Conservation (phyloP, 2,113 vertebrate genomes). For the Morone chrysops region DNA sequence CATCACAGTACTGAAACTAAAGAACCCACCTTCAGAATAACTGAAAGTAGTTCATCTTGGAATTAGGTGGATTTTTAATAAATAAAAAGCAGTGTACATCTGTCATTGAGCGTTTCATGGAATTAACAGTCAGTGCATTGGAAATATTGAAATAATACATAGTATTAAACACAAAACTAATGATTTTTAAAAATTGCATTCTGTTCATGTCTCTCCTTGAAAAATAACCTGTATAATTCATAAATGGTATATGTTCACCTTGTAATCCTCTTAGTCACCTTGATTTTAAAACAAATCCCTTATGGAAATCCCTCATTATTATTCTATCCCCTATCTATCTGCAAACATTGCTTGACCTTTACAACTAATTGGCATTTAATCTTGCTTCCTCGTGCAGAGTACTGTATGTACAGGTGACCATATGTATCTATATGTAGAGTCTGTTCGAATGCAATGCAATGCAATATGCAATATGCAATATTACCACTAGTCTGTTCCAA, state of each 20-base stretch:
- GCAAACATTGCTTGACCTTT: conserved; percentile 9
- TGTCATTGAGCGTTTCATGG: too few species aligned
- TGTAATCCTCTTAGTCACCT: conserved; percentile 5
- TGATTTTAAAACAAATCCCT: conserved; percentile 7
- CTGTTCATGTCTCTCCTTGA: not conserved
- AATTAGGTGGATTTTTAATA: too few species aligned
- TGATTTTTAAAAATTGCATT: not conserved
- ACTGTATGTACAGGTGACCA: not conserved
- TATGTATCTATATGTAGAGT: not conserved
- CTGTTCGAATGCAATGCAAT: too few species aligned
- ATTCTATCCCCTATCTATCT: not conserved
- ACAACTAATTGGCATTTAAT: not conserved
- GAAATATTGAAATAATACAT: not conserved
- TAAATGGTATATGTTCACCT: not conserved
- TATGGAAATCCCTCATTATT: not conserved
- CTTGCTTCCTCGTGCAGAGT: not conserved
- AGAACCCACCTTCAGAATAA: too few species aligned
- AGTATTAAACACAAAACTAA: not conserved
- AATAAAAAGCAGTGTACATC: too few species aligned
- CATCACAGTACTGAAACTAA: too few species aligned
- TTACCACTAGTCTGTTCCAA: not conserved
- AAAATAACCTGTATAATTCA: not conserved
- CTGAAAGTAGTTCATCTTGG: too few species aligned
- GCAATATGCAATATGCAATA: not conserved
- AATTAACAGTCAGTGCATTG: not conserved